Base-by-base conservation (phyloP, 2,113 vertebrate genomes). In the Brachirus orientalis region DNA sequence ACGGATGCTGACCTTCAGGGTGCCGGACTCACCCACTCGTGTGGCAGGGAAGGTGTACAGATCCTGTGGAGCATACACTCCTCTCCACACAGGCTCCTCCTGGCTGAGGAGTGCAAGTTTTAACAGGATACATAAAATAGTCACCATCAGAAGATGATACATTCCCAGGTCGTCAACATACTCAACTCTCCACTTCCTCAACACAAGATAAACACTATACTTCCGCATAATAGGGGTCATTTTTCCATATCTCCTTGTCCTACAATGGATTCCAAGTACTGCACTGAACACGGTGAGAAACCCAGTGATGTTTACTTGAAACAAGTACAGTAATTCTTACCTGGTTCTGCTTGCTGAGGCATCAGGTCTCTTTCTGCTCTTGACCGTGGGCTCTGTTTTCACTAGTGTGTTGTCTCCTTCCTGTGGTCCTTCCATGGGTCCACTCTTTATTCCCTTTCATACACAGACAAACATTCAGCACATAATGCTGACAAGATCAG, bases 1-100 rank as follows among this genome's bases (percentile, higher is more conserved):
- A 60, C 94, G 79, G 80, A 99, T 80, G 83, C 95, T 95, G 79
- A 98, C 94, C 90, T 98, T 99, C 80, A 98, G 61, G 0, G 89
- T 93, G 79, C 91, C 90, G 37, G 95, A 92, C 71, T 95, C 90
- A 3, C 96, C 95, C 52, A 94, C 85, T 72, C 60, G 87, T 12
- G 95, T 97, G 66, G 89, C 73, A 57, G 93, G 93, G 79, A 98
- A 99, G 2, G 75, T 65, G 55, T 98, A 97, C 16, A 94, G 36
- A 1, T 95, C 93, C 79, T 96, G 93, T n/a, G 95, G 94, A 4
- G 95, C 93, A 72, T 95, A 95, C 2, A 99, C 83, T 0, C 96
- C 95, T 52, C 88, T 91, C 10, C 60, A 74, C 33, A 65, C 69
- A 0, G 69, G 17, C 40, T 93, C 90, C 62, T 86, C 87, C 35